Base-by-base conservation (phyloP, 1,140 invertebrate genomes). In the Caenorhabditis tropicalis region DNA sequence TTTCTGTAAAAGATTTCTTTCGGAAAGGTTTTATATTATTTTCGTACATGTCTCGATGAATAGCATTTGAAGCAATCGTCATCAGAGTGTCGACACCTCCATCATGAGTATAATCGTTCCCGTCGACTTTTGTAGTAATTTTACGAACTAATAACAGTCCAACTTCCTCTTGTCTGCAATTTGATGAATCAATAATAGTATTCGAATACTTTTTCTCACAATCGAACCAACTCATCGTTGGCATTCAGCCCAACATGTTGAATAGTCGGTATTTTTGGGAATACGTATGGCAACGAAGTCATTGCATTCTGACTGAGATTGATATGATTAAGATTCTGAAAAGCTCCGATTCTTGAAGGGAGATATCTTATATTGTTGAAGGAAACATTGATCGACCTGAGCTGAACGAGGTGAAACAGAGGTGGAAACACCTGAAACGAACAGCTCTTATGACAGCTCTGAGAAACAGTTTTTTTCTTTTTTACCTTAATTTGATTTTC, bases 161-260 rank as follows among this genome's bases (percentile, higher is more conserved):
- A 43, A 46, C 10, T 46, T 74, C 65, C 24, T 74, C 33, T 24
- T 9, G 15, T 46, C 65, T 74, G 36, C 43, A 65, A 65, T 65
- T 19, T 33, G 24, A 9, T n/a, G 21, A 56, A 56, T 2, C 5
- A 7, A 6, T 24, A 19, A 15, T 15, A 51, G 5, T 15, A 19
- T 51, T 51, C 48, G 19, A 19, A n/a, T 15, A 51, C 19, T 19
- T 19, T 29, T 7, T 36, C 58, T 74, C 21, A 74, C 36, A 43
- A 43, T 74, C 65, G 51, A 31, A 58, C 48, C 46, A 81, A 29
- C 31, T 56, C 46, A 15, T 81, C 51, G 21, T 81, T 81, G 5
- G 79, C 79, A 53, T 81, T 15, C 31, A 81, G 15, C n/a, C 51
- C 79, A 5, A 53, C 51, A 21, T 81, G 46, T 31, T 81, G 46